phyloP scores from a whole-genome alignment of 2,113 vertebrate genomes.

The Triplophysa tibetana region DNA sequence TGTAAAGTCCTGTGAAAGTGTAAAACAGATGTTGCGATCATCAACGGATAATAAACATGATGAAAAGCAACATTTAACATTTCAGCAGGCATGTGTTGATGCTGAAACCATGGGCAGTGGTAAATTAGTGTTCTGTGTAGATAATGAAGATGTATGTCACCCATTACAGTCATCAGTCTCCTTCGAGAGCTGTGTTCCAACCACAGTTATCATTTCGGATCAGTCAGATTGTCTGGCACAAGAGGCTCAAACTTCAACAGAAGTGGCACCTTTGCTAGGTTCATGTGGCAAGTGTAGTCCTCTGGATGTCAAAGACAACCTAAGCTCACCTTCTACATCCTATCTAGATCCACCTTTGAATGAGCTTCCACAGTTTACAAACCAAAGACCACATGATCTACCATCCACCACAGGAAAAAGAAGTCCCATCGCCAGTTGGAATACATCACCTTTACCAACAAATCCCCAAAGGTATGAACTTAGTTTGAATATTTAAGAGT shows the following conservation, averaged over 20 bases:
- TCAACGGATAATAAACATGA: not conserved
- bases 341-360: constrained; percentile 41
- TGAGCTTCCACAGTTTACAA: constrained; percentile 62
- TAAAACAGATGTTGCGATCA: not conserved
- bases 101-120: not conserved
- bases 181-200: constrained; percentile 7
- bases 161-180: not conserved
- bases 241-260: not conserved
- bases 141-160: constrained; percentile 10
- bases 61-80: constrained; percentile 21
- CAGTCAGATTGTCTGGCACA: not conserved
- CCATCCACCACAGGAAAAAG: constrained; percentile 3
- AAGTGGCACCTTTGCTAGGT: constrained; percentile 2
- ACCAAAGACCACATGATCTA: constrained; percentile 59
- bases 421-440: constrained; percentile 44
- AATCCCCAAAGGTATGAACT: constrained; percentile 56
- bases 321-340: not conserved
- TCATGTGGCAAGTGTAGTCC: not conserved
- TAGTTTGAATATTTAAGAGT: too few relatives aligned
- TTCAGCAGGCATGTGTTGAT: not conserved
- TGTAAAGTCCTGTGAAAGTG: constrained; percentile 7
- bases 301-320: constrained; percentile 4
- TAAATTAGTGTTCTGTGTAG: not conserved
- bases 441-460: not conserved
- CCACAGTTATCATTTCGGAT: not conserved